Conservation (phyloP, 2,113 vertebrate genomes). For the Urocynchramus pylzowi region DNA sequence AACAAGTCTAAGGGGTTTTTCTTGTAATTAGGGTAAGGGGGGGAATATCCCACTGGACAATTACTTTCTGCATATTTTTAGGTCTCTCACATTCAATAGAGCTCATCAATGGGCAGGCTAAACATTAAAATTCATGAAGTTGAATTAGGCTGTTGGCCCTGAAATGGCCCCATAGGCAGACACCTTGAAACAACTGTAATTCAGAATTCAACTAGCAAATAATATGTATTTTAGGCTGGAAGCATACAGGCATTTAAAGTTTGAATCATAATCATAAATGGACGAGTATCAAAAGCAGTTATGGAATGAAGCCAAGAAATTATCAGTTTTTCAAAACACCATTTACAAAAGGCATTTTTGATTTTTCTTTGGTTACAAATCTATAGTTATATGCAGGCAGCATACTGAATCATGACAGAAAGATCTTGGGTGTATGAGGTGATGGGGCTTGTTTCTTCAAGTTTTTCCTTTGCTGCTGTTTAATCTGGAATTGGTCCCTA, state of each 20-base stretch:
- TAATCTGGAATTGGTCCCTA: constrained; percentile 47
- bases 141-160: neutral
- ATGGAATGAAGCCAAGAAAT: constrained; percentile 50
- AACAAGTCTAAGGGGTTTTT: neutral
- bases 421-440: neutral
- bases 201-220: neutral
- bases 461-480: constrained; percentile 36
- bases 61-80: neutral
- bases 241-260: neutral
- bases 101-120: neutral
- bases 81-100: neutral
- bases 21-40: neutral
- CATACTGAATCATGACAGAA: neutral
- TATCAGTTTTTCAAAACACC: constrained; percentile 41
- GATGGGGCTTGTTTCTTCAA: neutral
- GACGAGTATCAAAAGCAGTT: neutral
- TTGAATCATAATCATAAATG: neutral
- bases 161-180: neutral
- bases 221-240: neutral
- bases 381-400: neutral
- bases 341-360: neutral
- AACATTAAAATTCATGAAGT: neutral
- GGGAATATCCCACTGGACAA: neutral
- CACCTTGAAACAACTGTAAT: neutral
- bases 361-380: neutral